phyloP scores from a whole-genome alignment of 2,888 invertebrate species.

The Cepaea hortensis region DNA sequence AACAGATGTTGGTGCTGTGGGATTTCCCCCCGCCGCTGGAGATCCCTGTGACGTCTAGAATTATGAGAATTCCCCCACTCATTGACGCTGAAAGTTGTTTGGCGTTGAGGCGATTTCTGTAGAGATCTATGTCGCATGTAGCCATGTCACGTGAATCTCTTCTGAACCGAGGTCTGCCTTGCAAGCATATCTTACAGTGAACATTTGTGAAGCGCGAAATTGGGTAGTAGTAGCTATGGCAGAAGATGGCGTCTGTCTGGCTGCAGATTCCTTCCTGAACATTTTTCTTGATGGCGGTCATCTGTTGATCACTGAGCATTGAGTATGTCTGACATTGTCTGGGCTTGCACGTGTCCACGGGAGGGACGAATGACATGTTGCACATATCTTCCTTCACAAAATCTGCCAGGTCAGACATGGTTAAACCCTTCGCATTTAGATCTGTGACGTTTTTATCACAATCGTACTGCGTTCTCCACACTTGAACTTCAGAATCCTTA shows the following conservation, averaged over 20 bases:
- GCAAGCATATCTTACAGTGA: constrained; percentile 21
- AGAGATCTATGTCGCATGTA: too few relatives aligned
- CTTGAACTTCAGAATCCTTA: neutral
- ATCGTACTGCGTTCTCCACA: neutral
- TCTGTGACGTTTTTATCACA: neutral
- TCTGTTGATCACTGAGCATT: neutral
- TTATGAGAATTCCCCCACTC: constrained; percentile 6
- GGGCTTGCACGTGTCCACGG: neutral
- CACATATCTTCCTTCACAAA: neutral
- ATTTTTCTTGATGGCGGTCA: neutral
- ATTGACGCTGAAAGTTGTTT: neutral
- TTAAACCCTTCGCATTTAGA: neutral
- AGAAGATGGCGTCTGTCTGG: neutral
- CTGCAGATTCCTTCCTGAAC: neutral
- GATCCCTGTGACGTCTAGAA: constrained; percentile 26
- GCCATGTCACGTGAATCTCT: too few relatives aligned
- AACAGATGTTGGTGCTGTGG: constrained; percentile 1
- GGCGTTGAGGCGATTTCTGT: too few relatives aligned
- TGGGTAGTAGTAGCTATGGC: constrained; percentile 12
- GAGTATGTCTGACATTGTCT: neutral
- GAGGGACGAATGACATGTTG: neutral
- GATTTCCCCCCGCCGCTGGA: neutral
- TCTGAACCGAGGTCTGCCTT: neutral
- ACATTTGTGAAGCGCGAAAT: neutral
- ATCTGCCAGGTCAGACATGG: neutral